Evolutionary conservation across 2,113 vertebrate species (phyloP), one percentile per base, ranked within the genome.

Genomic region (Telmatochromis sp.): DNA sequence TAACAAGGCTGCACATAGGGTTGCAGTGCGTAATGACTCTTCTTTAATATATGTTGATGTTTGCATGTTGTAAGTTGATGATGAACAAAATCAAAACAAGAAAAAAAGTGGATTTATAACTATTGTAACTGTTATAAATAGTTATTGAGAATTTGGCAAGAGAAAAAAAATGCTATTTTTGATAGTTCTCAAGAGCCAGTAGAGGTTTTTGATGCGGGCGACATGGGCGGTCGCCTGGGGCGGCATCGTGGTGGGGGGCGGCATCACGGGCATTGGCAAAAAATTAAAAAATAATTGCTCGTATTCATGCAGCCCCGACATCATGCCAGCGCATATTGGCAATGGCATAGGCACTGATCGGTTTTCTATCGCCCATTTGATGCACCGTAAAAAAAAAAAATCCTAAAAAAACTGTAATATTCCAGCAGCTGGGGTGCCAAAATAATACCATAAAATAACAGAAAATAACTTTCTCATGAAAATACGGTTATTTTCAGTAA

Each of bases 391-490:
- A 47, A 42, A 47, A 45, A 45, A 47, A 5, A 40, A 40, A 40
- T 40, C 40, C 40, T 40, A 40, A 40, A 40, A 40, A 40, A 40
- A 12, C 40, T 12, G 26, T 26, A 40, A 40, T 40, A 40, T 40
- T 40, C 40, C 5, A 13, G 40, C 12, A 42, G 40, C 40, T 3
- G 47, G 47, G 47, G 17, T 17, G 17, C 17, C 47, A 50, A 19
- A 50, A 50, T 19, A 50, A 50, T 50, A 50, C 47, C 47, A 0
- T 0, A 50, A 50, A 50, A 19, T 50, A 50, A 5, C 17, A 50
- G 47, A 50, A 50, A 50, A 19, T 50, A 19, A 50, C 45, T 47
- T 17, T 17, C 45, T 47, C 1, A 47, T 47, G 15, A 47, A 47
- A 47, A 47, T 50, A 40, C 15, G 7, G 47, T 50, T 50, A 50